These are phyloP conservation scores for Microcebus jonahi DNA, from an alignment of 2,113 vertebrate species.

Conservation along the genomic window DNA sequence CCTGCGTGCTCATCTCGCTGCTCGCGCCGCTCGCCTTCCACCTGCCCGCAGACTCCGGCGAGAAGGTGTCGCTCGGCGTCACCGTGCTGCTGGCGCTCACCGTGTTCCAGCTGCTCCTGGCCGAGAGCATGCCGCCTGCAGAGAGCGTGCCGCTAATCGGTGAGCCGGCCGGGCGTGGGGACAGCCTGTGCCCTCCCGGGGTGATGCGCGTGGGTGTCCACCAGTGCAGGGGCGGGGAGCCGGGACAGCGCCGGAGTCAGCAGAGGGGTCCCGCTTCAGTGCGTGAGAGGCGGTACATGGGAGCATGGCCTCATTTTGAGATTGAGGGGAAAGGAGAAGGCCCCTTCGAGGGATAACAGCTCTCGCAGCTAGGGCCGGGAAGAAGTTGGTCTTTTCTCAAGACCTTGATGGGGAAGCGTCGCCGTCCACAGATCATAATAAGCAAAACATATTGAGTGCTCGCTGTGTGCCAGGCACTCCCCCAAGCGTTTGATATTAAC, in stretches of 20 bases:
- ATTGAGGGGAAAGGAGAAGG: background rate
- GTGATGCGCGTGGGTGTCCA: no score
- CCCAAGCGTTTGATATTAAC: background rate
- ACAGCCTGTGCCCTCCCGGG: no score
- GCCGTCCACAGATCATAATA: accelerated
- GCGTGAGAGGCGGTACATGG: no score
- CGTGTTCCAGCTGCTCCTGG: constrained; percentile 94
- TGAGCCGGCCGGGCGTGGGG: constrained; percentile 77
- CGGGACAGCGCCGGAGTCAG: accelerated
- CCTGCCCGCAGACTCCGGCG: constrained; percentile 93
- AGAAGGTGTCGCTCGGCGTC: constrained; percentile 95
- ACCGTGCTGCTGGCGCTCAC: constrained; percentile 95
- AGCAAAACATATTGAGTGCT: background rate
- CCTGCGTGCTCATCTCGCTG: constrained; percentile 94
- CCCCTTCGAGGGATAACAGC: background rate
- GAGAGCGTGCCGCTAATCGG: constrained; percentile 95
- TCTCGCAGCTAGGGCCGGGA: accelerated
- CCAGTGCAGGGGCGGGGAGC: accelerated
- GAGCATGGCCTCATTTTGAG: background rate
- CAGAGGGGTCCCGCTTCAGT: accelerated
- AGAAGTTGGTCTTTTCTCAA: background rate
- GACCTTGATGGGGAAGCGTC: background rate
- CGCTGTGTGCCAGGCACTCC: background rate
- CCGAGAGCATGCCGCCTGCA: constrained; percentile 94
- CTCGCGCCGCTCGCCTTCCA: constrained; percentile 94